Conservation (phyloP, 1,140 invertebrate genomes). For the Sitophilus oryzae region DNA sequence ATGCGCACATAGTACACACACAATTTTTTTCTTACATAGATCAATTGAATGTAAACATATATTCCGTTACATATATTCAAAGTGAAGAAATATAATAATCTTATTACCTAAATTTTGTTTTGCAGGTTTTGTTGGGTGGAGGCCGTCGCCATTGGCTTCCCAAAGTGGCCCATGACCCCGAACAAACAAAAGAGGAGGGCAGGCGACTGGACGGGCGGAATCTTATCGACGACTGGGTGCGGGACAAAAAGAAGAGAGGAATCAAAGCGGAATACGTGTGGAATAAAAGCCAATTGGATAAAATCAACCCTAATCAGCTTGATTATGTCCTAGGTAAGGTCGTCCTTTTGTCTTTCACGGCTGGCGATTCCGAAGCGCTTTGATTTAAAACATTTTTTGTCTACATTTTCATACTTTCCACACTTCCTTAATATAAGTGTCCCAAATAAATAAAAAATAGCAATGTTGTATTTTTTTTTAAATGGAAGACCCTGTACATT, state of each 20-base stretch:
- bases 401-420: too few species aligned
- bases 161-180: conserved; percentile 56
- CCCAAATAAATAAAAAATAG: too few species aligned
- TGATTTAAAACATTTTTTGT: too few species aligned
- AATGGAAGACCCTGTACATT: too few species aligned
- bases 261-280: conserved; percentile 56
- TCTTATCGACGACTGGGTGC: conserved; percentile 61
- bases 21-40: too few species aligned
- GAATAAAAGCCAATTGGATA: conserved; percentile 58
- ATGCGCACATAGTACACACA: too few species aligned
- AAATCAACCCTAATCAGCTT: conserved; percentile 53
- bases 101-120: conserved; percentile 1
- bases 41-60: too few species aligned
- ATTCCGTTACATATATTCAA: too few species aligned
- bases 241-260: conserved; percentile 51
- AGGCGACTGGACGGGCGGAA: conserved; percentile 55
- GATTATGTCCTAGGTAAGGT: conserved; percentile 65
- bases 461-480: too few species aligned
- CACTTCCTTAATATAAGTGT: too few species aligned
- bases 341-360: conserved; percentile 6
- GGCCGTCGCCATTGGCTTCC: conserved; percentile 62
- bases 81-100: too few species aligned
- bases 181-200: conserved; percentile 59
- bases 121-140: conserved; percentile 64
- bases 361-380: not conserved